Evolutionary conservation across 2,888 invertebrate genomes (phyloP).

Genomic region (Notodonta dromedarius): DNA sequence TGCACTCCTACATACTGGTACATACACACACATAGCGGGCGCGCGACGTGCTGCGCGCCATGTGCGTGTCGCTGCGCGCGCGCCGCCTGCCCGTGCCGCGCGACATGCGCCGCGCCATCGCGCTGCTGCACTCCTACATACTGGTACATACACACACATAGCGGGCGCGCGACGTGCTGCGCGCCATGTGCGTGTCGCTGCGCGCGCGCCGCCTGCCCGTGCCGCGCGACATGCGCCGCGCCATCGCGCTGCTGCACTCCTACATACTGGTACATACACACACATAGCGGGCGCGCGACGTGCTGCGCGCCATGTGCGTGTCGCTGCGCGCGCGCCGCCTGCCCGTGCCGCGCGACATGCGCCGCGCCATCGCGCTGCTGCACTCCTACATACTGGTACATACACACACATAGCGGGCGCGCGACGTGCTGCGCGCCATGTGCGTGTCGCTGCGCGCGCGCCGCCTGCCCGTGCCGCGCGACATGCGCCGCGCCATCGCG

Average conservation of each 20-base stretch:
- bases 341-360: slow-evolving; percentile 95
- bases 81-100: slow-evolving; percentile 93
- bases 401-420: slow-evolving; percentile 90
- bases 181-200: slow-evolving; percentile 95
- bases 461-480: slow-evolving; percentile 92
- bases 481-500: slow-evolving; percentile 94
- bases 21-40: slow-evolving; percentile 88
- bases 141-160: slow-evolving; percentile 80
- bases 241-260: slow-evolving; percentile 95
- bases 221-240: slow-evolving; percentile 94
- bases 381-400: slow-evolving; percentile 93
- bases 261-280: slow-evolving; percentile 86
- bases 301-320: slow-evolving; percentile 96
- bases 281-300: slow-evolving; percentile 96
- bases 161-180: slow-evolving; percentile 98
- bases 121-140: slow-evolving; percentile 96
- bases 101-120: slow-evolving; percentile 94
- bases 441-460: slow-evolving; percentile 93
- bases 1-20: slow-evolving; percentile 95
- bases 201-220: slow-evolving; percentile 92
- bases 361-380: slow-evolving; percentile 91
- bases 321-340: slow-evolving; percentile 92
- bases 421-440: slow-evolving; percentile 97
- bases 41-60: slow-evolving; percentile 97
- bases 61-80: slow-evolving; percentile 93